These are phyloP conservation scores for Diplodus sargus DNA, from an alignment of 2,797 vertebrate genomes.

Conservation along the genomic window DNA sequence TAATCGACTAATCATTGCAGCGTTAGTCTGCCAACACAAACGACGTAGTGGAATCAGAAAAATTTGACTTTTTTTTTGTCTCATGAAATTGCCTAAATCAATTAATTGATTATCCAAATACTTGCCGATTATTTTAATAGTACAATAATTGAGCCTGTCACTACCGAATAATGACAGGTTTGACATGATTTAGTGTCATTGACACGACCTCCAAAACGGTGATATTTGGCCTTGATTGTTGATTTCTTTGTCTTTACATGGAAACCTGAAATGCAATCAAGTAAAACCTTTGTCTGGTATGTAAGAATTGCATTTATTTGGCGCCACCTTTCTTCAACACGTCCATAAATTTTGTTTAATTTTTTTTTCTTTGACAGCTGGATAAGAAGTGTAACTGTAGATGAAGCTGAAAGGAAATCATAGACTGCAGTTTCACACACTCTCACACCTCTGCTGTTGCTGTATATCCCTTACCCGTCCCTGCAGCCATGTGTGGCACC, in stretches of 20 bases:
- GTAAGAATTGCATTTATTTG: background rate
- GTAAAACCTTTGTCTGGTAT: too few relatives aligned
- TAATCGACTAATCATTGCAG: too few relatives aligned
- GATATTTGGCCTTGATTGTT: background rate
- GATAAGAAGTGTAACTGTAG: background rate
- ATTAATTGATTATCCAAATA: too few relatives aligned
- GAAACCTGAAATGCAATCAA: background rate
- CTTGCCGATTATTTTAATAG: too few relatives aligned
- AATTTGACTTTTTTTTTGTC: too few relatives aligned
- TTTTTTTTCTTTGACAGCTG: background rate
- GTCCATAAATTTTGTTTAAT: background rate
- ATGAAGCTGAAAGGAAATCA: background rate
- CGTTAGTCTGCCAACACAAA: background rate
- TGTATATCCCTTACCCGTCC: background rate
- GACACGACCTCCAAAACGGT: background rate
- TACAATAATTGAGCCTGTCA: too few relatives aligned
- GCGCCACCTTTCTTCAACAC: background rate
- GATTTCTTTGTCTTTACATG: background rate
- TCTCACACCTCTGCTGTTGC: conserved; percentile 6
- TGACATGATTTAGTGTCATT: background rate
- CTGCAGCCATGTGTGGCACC: conserved; percentile 1
- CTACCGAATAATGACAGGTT: background rate
- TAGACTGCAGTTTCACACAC: background rate
- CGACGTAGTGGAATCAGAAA: background rate
- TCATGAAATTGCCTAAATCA: too few relatives aligned